Evolutionary conservation across 2,888 invertebrate species (phyloP).

Genomic region (Mimas tiliae): DNA sequence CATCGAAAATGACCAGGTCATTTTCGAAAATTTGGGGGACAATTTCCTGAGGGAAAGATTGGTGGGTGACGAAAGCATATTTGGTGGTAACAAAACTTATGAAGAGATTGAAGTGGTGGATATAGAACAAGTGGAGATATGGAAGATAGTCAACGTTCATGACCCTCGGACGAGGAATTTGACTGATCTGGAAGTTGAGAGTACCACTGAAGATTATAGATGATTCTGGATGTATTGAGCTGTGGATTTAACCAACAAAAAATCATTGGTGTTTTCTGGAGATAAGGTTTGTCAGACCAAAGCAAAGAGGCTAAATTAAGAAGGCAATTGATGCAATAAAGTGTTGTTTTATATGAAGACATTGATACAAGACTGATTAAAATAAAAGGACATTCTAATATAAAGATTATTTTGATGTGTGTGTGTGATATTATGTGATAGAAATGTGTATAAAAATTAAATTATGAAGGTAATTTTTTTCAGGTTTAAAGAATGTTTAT

Average conservation of each 20-base stretch:
- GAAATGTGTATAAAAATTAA: too few species aligned
- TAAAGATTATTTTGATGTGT: neutral
- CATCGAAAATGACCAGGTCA: conserved; percentile 71
- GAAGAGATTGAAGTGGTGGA: conserved; percentile 46
- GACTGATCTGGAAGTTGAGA: neutral
- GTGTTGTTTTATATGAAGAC: neutral
- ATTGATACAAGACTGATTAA: neutral
- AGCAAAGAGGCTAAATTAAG: neutral
- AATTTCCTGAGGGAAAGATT: conserved; percentile 68
- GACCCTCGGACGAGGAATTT: conserved; percentile 37
- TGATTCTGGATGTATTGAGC: neutral
- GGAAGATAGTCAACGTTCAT: conserved; percentile 46
- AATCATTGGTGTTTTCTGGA: neutral
- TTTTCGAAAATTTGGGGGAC: conserved; percentile 67
- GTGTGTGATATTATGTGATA: too few species aligned
- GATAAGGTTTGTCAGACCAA: neutral
- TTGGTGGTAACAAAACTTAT: conserved; percentile 46
- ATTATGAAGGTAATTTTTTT: too few species aligned
- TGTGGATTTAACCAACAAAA: neutral
- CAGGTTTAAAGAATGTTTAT: too few species aligned
- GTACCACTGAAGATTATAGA: conserved; percentile 14
- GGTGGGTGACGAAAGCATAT: conserved; percentile 53
- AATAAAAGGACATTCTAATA: neutral
- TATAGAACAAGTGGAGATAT: too few species aligned
- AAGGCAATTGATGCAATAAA: neutral